A percentile compares a stretch with the other conserved stretches of the same genome.
These are phyloP conservation scores for Chaenogobius annularis DNA, from an alignment of 2,113 vertebrate species.

Conservation along the genomic window DNA sequence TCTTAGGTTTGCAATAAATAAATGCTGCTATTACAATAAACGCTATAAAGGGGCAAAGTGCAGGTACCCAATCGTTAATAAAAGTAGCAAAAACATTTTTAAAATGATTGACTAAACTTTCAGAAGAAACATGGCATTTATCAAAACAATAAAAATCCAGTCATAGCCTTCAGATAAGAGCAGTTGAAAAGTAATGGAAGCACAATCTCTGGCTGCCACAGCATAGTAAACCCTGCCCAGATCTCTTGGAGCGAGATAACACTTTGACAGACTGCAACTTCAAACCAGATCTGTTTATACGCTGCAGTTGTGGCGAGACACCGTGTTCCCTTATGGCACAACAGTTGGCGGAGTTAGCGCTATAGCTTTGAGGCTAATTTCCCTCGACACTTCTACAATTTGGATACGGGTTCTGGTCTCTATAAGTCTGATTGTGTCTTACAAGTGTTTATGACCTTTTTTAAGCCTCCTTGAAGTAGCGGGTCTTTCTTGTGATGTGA, in stretches of 20 bases:
- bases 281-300: conserved; percentile 42
- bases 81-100: background rate
- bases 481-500: conserved; percentile 29
- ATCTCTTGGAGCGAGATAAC: conserved; percentile 47
- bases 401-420: conserved; percentile 11
- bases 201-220: conserved; percentile 27
- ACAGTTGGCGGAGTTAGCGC: conserved; percentile 41
- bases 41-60: no score
- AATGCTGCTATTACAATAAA: no score
- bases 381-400: conserved; percentile 27
- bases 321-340: conserved; percentile 37
- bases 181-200: background rate
- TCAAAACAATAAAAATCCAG: conserved; percentile 21
- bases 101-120: conserved; percentile 15
- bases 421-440: conserved; percentile 28
- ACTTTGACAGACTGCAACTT: conserved; percentile 46
- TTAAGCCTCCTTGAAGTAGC: conserved; percentile 27
- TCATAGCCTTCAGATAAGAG: conserved; percentile 29
- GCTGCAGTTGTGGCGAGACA: conserved; percentile 31
- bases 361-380: conserved; percentile 37
- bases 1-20: no score
- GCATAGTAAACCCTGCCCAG: conserved; percentile 35
- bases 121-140: conserved; percentile 13
- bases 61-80: background rate
- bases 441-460: conserved; percentile 49